Percentiles rank a stretch among this genome's conserved stretches.
Conservation (phyloP, 1,140 invertebrate species). For the Caenorhabditis tropicalis region DNA sequence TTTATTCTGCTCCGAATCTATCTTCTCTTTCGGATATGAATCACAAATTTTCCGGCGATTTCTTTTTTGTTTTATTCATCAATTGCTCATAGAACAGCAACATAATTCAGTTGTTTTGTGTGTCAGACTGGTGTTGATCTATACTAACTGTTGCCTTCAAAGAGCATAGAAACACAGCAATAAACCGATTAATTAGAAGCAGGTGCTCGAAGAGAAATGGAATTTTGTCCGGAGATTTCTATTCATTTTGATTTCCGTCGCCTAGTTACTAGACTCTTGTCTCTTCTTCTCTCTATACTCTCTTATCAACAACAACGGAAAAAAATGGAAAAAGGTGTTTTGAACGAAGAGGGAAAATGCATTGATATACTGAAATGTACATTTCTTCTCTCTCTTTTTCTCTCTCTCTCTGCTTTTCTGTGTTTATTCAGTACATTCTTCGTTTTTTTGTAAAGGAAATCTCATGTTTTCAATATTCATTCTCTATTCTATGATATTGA, state of each 20-base stretch:
- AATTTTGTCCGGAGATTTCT: no score
- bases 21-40: neutral
- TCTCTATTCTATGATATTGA: no score
- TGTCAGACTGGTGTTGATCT: neutral
- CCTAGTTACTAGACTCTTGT: conserved; percentile 3
- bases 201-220: no score
- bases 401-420: no score
- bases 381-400: no score
- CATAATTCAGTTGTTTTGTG: neutral
- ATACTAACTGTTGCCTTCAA: neutral
- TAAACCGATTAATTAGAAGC: neutral
- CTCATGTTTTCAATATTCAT: no score
- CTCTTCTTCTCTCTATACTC: neutral
- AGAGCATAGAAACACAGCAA: neutral
- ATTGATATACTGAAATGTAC: neutral
- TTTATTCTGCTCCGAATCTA: neutral
- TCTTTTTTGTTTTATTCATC: neutral
- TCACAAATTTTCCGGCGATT: neutral
- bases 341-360: neutral
- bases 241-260: no score
- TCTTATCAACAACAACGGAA: neutral
- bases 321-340: neutral
- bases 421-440: no score
- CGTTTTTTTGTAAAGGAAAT: no score
- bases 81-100: neutral